Evolutionary conservation across 1,140 invertebrate species (phyloP), one percentile per base, ranked within the genome.

Genomic region (Amyelois transitella): DNA sequence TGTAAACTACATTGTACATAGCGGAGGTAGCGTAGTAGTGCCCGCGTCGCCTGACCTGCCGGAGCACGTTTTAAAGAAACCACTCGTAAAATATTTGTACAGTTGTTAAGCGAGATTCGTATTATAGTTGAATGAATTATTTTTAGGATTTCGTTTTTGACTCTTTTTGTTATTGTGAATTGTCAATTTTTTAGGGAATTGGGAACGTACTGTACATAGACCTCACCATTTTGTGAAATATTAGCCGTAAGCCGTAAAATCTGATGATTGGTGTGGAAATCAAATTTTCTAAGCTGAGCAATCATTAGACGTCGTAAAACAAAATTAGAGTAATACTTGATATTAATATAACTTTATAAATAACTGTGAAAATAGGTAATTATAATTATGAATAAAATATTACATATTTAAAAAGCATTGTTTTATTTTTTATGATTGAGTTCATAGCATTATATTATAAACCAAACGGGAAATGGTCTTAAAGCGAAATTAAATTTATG

Each of bases 271-370:
- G 78, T 68, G 81, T 79, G 86, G 84, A 88, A 89, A 88, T 88
- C 58, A 88, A 85, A 85, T 82, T 86, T 89, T 88, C 86, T 89
- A 84, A 88, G 83, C 77, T 78, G 78, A 89, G 81, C 87, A 89
- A 89, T 89, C 87, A 81, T 87, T 88, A 85, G 87, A 75, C 73
- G 79, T 79, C 81, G 79, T 87, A 84, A 86, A 88, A 83, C 79
- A 88, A 88, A 86, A 66, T 82, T 86, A 86, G 83, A 70, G 72
- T 86, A 86, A 85, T 86, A 88, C 77, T 88, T 88, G 88, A 89
- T 89, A 89, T 89, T 89, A 88, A 88, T 88, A 89, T 89, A 89
- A 89, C 88, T 89, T 89, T 89, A 89, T 89, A 89, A 89, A 89
- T 89, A 89, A 89, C 83, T 89, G 85, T 89, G 85, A 86, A 88